These are phyloP conservation scores for Tragelaphus scriptus DNA, from an alignment of 2,113 vertebrate genomes.

Conservation along the genomic window DNA sequence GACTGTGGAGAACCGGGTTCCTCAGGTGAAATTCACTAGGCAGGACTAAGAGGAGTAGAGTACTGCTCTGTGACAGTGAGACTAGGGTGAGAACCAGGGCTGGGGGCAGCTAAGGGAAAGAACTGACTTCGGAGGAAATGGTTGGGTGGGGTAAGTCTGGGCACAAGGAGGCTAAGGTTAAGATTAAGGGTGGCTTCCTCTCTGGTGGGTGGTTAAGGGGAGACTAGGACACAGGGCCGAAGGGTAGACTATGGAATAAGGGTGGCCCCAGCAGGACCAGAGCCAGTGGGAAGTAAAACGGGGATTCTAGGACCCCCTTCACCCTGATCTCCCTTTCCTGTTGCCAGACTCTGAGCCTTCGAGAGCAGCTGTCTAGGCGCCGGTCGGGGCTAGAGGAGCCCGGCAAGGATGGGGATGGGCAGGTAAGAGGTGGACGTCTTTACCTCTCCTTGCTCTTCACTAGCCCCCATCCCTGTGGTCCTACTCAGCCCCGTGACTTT, in stretches of 20 bases:
- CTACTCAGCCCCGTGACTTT: background rate
- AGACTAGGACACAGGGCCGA: background rate
- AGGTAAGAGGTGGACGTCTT: conserved; percentile 49
- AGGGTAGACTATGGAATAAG: background rate
- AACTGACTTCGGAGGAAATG: background rate
- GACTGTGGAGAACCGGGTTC: background rate
- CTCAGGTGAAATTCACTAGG: background rate
- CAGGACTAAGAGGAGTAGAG: background rate
- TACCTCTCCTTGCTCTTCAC: background rate
- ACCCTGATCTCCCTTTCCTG: background rate
- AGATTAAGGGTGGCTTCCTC: no score
- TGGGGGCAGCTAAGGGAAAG: background rate
- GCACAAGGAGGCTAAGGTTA: background rate
- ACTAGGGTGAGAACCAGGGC: background rate
- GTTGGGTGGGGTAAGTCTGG: background rate
- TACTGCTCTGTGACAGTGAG: background rate
- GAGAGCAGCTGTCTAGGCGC: conserved; percentile 77
- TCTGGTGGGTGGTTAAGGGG: background rate
- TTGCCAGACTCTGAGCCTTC: conserved; percentile 72
- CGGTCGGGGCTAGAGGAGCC: conserved; percentile 76
- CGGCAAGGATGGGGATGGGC: conserved; percentile 76
- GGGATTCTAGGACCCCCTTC: background rate
- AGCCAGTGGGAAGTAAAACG: background rate
- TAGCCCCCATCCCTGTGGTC: background rate
- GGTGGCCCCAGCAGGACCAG: background rate